Evolutionary conservation across 2,113 vertebrate genomes (phyloP).

Genomic region (Pica pica): DNA sequence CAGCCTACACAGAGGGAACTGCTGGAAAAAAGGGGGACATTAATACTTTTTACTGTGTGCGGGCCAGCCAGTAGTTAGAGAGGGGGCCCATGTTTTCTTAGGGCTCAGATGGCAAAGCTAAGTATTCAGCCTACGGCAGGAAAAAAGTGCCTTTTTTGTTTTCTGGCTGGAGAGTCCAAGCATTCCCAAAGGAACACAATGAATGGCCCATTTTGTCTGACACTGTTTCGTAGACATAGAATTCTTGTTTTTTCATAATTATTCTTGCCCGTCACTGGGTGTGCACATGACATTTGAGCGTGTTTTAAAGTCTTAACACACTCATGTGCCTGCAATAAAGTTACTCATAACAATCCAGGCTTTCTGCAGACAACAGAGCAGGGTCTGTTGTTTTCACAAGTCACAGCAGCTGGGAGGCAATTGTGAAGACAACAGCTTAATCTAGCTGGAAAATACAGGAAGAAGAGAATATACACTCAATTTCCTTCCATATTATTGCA

Average conservation of each 20-base stretch:
- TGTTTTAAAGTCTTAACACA: slow-evolving; percentile 87
- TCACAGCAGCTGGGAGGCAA: slow-evolving; percentile 90
- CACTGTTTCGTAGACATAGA: slow-evolving; percentile 80
- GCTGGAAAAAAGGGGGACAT: slow-evolving; percentile 82
- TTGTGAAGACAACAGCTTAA: slow-evolving; percentile 87
- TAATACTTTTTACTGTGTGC: slow-evolving; percentile 91
- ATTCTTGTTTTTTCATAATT: slow-evolving; percentile 88
- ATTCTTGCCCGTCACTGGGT: slow-evolving; percentile 85
- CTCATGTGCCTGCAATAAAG: slow-evolving; percentile 93
- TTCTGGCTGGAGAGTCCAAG: slow-evolving; percentile 85
- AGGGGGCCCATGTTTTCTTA: slow-evolving; percentile 97
- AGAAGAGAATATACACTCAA: slow-evolving; percentile 78
- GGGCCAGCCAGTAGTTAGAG: slow-evolving; percentile 85
- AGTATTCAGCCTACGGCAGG: slow-evolving; percentile 91
- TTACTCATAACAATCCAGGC: slow-evolving; percentile 83
- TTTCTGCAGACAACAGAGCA: slow-evolving; percentile 91
- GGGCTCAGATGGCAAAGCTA: slow-evolving; percentile 96
- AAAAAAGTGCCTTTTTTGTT: slow-evolving; percentile 97
- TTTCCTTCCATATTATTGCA: slow-evolving; percentile 73
- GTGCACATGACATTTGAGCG: slow-evolving; percentile 89
- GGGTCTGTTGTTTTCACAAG: slow-evolving; percentile 87
- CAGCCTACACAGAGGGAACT: slow-evolving; percentile 82
- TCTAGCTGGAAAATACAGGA: slow-evolving; percentile 83
- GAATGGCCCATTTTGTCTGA: slow-evolving; percentile 91
- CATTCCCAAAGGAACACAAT: slow-evolving; percentile 92